Evolutionary conservation across 2,113 vertebrate species (phyloP).

Genomic region (Saguinus imperator): DNA sequence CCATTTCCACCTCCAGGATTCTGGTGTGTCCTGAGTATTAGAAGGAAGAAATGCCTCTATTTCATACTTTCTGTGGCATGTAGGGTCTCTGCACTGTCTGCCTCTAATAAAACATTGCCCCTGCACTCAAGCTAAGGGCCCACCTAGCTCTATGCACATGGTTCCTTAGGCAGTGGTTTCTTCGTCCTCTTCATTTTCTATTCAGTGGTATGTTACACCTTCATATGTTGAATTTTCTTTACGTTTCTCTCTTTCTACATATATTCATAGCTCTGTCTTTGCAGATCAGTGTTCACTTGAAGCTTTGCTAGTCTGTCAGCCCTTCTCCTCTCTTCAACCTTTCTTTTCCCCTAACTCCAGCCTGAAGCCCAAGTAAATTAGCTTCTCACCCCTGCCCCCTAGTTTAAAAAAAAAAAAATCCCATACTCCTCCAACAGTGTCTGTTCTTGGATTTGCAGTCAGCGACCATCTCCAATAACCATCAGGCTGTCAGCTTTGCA

Average conservation of each 20-base stretch:
- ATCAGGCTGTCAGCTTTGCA: slow-evolving; percentile 82
- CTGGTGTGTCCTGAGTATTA: background rate
- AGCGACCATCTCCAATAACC: slow-evolving; percentile 84
- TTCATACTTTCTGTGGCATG: background rate
- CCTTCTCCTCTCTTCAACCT: slow-evolving; percentile 53
- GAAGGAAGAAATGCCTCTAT: slow-evolving; percentile 34
- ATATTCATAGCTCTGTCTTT: slow-evolving; percentile 66
- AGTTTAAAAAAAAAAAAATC: slow-evolving; percentile 43
- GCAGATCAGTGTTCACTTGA: slow-evolving; percentile 60
- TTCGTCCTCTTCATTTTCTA: slow-evolving; percentile 43
- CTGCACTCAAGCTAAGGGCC: background rate
- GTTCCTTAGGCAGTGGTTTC: background rate
- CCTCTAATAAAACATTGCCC: background rate
- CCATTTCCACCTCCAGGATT: background rate
- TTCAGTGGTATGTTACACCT: background rate
- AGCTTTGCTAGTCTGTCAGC: slow-evolving; percentile 43
- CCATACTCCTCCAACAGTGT: slow-evolving; percentile 65
- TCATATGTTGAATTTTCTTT: slow-evolving; percentile 44
- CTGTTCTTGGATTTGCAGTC: slow-evolving; percentile 85
- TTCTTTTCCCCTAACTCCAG: slow-evolving; percentile 54
- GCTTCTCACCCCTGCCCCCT: slow-evolving; percentile 60
- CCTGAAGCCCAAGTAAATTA: slow-evolving; percentile 66
- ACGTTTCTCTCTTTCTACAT: slow-evolving; percentile 46
- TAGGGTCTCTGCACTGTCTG: background rate
- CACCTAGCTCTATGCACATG: background rate